Percentiles rank a stretch among this genome's conserved stretches.
These are phyloP conservation scores for Centroberyx gerrardi DNA, from an alignment of 2,797 vertebrate species.

Conservation along the genomic window DNA sequence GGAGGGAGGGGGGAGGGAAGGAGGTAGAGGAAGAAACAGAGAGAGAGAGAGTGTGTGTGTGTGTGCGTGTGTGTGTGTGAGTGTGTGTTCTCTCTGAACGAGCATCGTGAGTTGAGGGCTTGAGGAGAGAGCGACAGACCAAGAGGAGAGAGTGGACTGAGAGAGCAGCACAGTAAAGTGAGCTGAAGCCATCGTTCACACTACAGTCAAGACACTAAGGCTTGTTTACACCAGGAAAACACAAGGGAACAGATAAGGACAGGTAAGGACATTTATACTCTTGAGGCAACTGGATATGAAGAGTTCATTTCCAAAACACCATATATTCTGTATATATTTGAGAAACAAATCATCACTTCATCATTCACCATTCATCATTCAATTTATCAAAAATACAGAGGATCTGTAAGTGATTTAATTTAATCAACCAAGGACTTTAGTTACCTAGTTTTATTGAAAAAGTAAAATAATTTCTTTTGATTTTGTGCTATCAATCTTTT, in stretches of 20 bases:
- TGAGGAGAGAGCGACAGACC: slow-evolving; percentile 54
- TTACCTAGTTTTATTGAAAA: background rate
- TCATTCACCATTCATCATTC: background rate
- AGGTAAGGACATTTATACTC: slow-evolving; percentile 65
- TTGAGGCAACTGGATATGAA: slow-evolving; percentile 12
- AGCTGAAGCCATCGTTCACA: slow-evolving; percentile 31
- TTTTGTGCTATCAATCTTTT: no score
- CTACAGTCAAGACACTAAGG: slow-evolving; percentile 38
- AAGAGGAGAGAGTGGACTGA: slow-evolving; percentile 46
- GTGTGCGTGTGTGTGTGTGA: background rate
- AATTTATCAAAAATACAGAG: background rate
- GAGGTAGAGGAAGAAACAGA: slow-evolving; percentile 26
- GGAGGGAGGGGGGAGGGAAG: background rate
- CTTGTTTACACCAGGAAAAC: slow-evolving; percentile 34
- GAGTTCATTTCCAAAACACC: background rate
- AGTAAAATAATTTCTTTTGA: background rate
- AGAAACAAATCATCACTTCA: background rate
- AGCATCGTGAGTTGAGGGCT: slow-evolving; percentile 38
- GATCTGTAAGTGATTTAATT: background rate
- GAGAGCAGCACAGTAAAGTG: slow-evolving; percentile 29
- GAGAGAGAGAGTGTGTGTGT: slow-evolving; percentile 14
- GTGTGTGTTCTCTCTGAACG: background rate
- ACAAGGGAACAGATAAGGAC: slow-evolving; percentile 1
- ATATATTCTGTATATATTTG: background rate
- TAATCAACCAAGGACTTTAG: background rate